Evolutionary conservation across 1,140 invertebrate species (phyloP), one percentile per base, ranked within the genome.

Genomic region (Physella acuta): DNA sequence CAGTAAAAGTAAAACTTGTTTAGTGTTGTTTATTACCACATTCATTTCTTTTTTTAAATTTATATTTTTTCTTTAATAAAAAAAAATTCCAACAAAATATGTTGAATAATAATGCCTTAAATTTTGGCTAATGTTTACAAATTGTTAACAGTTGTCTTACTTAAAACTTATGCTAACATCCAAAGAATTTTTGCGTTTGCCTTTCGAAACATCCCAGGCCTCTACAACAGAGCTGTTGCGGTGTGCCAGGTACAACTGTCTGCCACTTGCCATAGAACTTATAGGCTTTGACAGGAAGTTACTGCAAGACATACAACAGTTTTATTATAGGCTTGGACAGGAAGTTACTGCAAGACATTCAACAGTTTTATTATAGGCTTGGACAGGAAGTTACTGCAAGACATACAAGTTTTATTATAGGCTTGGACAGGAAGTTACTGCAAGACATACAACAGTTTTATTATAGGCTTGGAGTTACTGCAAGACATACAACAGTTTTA

Each of bases 201-300:
- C 64, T 16, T 62, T 68, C 24, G 63, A 30, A n/a, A 71, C 37
- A 44, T 76, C 73, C 75, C 75, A 78, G 37, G 72, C 64, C 56
- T 78, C 63, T 20, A 78, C 44, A 16, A 68, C 51, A 0, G 58
- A 63, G 30, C 39, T 62, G 36, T 69, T 69, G 11, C 71, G 68
- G 24, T 72, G 71, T 5, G 74, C 71, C 16, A 78, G 51, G 51
- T 66, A 78, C 63, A 78, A 26, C 14, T 71, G 55, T 2, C 71
- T 63, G 2, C 76, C 76, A 60, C 66, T 70, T 31, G 72, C 73
- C 75, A 77, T 77, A 0, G 66, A 70, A 26, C 52, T 62, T 58
- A 77, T 75, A 0, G 73, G 69, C 39, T 55, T 39, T 0, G 61
- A 71, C 3, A n/a, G n/a, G n/a, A n/a, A n/a, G n/a, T n/a, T n/a